Evolutionary conservation across 2,797 vertebrate genomes (phyloP).

Genomic region (Lacerta agilis): DNA sequence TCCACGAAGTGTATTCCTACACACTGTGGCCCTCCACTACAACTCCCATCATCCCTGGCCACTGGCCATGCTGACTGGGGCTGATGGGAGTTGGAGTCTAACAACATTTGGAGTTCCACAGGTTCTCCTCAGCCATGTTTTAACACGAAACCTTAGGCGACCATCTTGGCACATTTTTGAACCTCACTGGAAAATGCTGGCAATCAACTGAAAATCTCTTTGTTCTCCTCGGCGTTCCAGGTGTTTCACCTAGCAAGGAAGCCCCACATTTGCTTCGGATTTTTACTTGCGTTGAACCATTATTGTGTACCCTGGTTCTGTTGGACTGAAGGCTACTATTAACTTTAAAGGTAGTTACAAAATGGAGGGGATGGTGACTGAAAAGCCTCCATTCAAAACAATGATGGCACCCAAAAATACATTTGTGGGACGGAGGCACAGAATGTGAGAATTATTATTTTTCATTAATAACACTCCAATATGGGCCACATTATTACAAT

Average conservation of each 20-base stretch:
- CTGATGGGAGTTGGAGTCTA: too few species aligned
- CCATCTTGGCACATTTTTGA: neutral
- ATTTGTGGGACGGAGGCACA: neutral
- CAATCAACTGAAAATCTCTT: neutral
- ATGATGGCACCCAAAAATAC: neutral
- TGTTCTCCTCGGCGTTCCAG: neutral
- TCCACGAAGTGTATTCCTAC: too few species aligned
- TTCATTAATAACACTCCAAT: too few species aligned
- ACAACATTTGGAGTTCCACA: too few species aligned
- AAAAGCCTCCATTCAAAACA: neutral
- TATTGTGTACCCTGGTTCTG: neutral
- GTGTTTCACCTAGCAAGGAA: neutral
- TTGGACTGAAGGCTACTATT: neutral
- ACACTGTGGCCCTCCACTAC: too few species aligned
- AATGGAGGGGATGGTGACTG: neutral
- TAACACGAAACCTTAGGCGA: neutral
- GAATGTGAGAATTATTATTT: too few species aligned
- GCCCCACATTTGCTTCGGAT: neutral
- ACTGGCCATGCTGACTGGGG: too few species aligned
- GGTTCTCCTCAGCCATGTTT: too few species aligned
- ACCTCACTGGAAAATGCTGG: neutral
- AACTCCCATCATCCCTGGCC: too few species aligned
- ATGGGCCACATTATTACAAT: too few species aligned
- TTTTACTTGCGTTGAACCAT: neutral
- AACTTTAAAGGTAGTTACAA: neutral